These are phyloP conservation scores for Heptranchias perlo DNA, from an alignment of 2,113 vertebrate genomes.

Conservation along the genomic window DNA sequence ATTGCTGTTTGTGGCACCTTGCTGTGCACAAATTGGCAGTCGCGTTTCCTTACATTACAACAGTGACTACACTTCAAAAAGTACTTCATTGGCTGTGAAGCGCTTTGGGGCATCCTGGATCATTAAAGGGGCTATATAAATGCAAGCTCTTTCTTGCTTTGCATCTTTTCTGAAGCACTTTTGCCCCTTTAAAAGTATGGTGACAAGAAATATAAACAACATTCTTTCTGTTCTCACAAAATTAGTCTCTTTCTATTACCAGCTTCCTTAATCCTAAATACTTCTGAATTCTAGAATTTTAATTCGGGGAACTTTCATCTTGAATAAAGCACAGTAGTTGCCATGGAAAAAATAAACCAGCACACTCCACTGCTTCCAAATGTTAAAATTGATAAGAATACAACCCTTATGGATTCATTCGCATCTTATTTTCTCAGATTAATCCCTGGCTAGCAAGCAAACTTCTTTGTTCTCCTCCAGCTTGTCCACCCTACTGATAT, in stretches of 20 bases:
- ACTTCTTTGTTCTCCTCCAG: background rate
- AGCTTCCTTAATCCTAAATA: background rate
- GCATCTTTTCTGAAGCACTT: background rate
- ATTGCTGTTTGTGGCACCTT: background rate
- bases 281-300: background rate
- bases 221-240: no score
- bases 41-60: background rate
- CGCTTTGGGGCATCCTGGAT: background rate
- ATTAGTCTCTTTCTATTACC: background rate
- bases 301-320: background rate
- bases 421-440: background rate
- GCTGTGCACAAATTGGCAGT: background rate
- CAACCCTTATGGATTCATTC: background rate
- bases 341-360: background rate
- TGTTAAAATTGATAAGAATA: background rate
- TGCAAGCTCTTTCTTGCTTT: background rate
- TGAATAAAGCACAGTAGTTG: background rate
- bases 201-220: background rate
- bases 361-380: background rate
- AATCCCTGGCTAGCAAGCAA: background rate
- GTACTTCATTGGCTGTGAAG: background rate
- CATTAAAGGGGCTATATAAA: background rate
- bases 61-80: background rate
- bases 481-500: background rate
- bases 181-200: background rate